These are phyloP conservation scores for western clawed frog (Xenopus tropicalis) DNA, from an alignment of 2,113 vertebrate species.

Conservation along the genomic window DNA sequence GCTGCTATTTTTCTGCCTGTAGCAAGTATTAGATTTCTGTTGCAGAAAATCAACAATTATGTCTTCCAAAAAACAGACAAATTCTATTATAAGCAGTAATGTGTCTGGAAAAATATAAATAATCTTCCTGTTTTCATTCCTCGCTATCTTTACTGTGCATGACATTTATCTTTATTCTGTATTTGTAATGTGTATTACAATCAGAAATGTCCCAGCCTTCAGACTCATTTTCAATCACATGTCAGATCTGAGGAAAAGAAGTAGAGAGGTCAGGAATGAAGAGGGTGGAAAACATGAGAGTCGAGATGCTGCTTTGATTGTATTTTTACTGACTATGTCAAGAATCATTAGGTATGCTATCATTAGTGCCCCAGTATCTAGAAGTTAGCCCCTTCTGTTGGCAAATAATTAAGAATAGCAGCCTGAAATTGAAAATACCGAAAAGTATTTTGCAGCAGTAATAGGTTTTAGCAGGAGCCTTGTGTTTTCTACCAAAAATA, in stretches of 20 bases:
- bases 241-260: background rate
- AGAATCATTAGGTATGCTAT: conserved; percentile 12
- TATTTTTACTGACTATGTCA: conserved; percentile 6
- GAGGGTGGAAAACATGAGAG: background rate
- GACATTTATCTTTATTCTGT: conserved; percentile 7
- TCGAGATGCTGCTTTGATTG: conserved; percentile 13
- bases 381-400: background rate
- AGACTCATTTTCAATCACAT: conserved; percentile 3
- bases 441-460: conserved; percentile 16
- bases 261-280: background rate
- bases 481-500: background rate
- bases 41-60: conserved; percentile 16
- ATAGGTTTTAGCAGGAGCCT: conserved; percentile 2
- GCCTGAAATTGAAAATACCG: conserved; percentile 3
- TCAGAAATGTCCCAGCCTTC: background rate
- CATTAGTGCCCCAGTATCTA: background rate
- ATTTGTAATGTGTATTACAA: background rate
- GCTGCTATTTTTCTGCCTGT: conserved; percentile 9
- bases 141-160: background rate
- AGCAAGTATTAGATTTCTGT: conserved; percentile 9
- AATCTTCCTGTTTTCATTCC: background rate
- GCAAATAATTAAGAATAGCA: conserved; percentile 16
- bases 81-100: background rate
- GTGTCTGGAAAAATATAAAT: background rate
- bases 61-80: background rate